phyloP scores from a whole-genome alignment of 2,888 invertebrate genomes.

The Xestia ashworthii region DNA sequence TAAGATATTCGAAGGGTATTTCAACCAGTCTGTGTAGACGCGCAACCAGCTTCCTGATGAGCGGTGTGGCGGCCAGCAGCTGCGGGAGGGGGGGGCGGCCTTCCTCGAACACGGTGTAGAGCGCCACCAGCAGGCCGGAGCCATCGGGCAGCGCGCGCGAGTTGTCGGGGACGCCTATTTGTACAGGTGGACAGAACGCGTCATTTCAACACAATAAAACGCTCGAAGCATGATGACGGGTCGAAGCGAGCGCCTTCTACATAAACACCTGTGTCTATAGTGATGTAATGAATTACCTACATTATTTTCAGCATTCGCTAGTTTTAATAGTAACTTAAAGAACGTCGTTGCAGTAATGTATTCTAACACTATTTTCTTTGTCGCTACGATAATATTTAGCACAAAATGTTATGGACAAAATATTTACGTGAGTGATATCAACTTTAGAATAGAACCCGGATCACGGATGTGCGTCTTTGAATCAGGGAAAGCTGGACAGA shows the following conservation, averaged over 20 bases:
- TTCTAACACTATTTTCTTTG: slow-evolving; percentile 31
- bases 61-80: slow-evolving; percentile 91
- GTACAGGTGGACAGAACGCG: slow-evolving; percentile 29
- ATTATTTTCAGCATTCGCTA: slow-evolving; percentile 11
- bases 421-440: slow-evolving; percentile 80
- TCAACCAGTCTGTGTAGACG: slow-evolving; percentile 91
- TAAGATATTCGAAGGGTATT: slow-evolving; percentile 91
- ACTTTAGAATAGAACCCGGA: slow-evolving; percentile 83
- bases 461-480: slow-evolving; percentile 83
- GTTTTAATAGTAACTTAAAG: slow-evolving; percentile 18
- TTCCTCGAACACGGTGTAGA: slow-evolving; percentile 90
- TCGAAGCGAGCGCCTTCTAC: background rate
- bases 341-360: slow-evolving; percentile 44
- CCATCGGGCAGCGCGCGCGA: slow-evolving; percentile 89
- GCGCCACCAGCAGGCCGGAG: slow-evolving; percentile 92
- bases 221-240: background rate
- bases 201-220: slow-evolving; percentile 9
- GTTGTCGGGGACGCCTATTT: slow-evolving; percentile 92
- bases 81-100: slow-evolving; percentile 90
- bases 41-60: slow-evolving; percentile 92
- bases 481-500: slow-evolving; percentile 79
- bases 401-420: slow-evolving; percentile 66
- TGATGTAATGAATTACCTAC: slow-evolving; percentile 20
- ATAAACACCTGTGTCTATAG: slow-evolving; percentile 66
- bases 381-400: slow-evolving; percentile 57